Conservation (phyloP, 2,797 vertebrate species). For the Rhincodon typus region DNA sequence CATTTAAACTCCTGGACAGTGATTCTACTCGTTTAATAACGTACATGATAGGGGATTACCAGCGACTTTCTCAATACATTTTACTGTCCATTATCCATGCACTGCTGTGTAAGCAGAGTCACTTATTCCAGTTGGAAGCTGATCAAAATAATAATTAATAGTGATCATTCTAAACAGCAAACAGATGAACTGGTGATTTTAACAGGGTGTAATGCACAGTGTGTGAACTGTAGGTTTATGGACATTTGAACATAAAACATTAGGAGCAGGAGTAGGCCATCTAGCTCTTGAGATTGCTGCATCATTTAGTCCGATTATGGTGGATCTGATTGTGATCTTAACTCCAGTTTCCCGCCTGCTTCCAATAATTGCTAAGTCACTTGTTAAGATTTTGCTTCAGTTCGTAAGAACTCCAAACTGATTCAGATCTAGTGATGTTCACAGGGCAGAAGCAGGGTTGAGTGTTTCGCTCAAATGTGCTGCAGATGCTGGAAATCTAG, state of each 20-base stretch:
- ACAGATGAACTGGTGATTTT: background rate
- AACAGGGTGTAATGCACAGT: background rate
- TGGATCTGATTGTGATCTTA: too few species aligned
- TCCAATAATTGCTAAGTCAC: too few species aligned
- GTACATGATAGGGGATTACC: background rate
- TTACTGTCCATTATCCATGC: background rate
- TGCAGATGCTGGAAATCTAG: background rate
- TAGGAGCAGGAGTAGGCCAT: too few species aligned
- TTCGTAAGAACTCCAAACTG: background rate
- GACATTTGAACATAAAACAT: too few species aligned
- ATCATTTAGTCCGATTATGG: too few species aligned
- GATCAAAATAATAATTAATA: background rate
- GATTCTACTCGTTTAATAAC: background rate
- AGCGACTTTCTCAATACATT: background rate
- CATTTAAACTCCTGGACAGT: background rate
- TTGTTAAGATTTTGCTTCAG: background rate
- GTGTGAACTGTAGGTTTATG: background rate
- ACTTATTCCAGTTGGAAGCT: background rate
- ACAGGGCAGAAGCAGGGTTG: background rate
- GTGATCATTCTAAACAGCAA: background rate
- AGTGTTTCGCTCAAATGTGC: background rate
- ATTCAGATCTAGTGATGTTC: background rate
- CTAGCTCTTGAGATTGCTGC: too few species aligned
- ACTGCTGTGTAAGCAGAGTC: background rate
- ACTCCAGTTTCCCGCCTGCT: too few species aligned